These are phyloP conservation scores for Ceratosolen fusciceps DNA, from an alignment of 1,140 invertebrate genomes.

Conservation along the genomic window DNA sequence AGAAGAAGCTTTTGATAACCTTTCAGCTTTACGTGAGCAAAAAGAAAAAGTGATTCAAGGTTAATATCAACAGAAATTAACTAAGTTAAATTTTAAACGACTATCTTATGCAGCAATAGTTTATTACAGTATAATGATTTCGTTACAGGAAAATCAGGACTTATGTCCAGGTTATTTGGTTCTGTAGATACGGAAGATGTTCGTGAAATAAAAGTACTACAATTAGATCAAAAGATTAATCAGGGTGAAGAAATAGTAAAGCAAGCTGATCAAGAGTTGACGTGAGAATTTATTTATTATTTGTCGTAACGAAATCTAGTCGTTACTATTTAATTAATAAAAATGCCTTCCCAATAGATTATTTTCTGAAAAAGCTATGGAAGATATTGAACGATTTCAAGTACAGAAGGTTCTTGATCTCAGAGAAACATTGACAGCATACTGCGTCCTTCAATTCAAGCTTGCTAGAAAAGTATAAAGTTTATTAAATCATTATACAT, in stretches of 20 bases:
- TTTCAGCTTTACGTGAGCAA: constrained; percentile 73
- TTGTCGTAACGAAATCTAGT: constrained; percentile 4
- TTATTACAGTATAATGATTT: not conserved
- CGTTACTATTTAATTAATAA: not conserved
- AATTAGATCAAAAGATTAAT: constrained; percentile 81
- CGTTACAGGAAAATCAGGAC: constrained; percentile 75
- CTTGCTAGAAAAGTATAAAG: constrained; percentile 82
- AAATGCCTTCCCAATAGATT: constrained; percentile 72
- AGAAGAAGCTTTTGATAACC: constrained; percentile 79
- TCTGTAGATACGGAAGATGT: constrained; percentile 85
- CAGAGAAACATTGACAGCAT: constrained; percentile 82
- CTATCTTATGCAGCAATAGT: not conserved
- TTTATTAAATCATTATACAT: constrained; percentile 21
- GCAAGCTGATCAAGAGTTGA: constrained; percentile 75
- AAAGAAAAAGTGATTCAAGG: constrained; percentile 74
- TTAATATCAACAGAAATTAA: constrained; percentile 48
- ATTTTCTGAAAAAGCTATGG: constrained; percentile 79
- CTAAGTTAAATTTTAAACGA: not conserved
- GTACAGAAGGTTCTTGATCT: constrained; percentile 84
- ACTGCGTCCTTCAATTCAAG: constrained; percentile 85
- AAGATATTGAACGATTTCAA: constrained; percentile 85
- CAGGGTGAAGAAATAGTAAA: constrained; percentile 76
- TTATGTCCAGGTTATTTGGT: constrained; percentile 84
- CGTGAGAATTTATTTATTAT: constrained; percentile 73
- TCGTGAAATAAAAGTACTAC: constrained; percentile 79